Conservation (phyloP, 2,888 invertebrate species). For the Allolobophora icterica region DNA sequence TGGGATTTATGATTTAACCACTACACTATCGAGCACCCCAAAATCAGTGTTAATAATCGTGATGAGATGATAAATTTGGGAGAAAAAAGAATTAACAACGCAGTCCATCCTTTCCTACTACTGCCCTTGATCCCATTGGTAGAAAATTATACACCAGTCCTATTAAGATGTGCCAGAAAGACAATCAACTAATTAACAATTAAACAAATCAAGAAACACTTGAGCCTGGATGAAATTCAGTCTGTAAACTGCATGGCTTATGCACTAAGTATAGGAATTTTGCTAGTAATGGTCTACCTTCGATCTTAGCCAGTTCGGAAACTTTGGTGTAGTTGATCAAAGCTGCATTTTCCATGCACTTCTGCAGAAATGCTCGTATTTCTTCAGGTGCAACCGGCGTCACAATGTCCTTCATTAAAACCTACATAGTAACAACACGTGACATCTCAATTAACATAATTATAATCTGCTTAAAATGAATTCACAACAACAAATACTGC, state of each 20-base stretch:
- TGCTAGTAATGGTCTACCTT: conserved; percentile 75
- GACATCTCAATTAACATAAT: background rate
- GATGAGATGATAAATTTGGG: too few species aligned
- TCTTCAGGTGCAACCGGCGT: conserved; percentile 95
- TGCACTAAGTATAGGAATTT: too few species aligned
- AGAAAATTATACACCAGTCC: too few species aligned
- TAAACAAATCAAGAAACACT: background rate
- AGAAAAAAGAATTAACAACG: background rate
- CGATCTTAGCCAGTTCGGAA: conserved; percentile 95
- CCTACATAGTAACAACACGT: conserved; percentile 67
- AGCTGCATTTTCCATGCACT: conserved; percentile 95
- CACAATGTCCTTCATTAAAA: conserved; percentile 97
- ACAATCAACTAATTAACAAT: background rate
- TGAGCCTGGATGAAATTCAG: background rate
- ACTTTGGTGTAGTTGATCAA: conserved; percentile 94
- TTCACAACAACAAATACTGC: background rate
- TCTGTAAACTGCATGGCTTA: background rate
- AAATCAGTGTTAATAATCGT: too few species aligned
- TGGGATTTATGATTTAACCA: too few species aligned
- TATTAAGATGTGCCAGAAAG: background rate
- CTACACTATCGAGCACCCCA: too few species aligned
- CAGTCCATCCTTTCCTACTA: background rate
- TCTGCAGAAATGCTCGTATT: conserved; percentile 92
- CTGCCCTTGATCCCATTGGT: background rate
- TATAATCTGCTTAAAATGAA: background rate